Base-by-base conservation (phyloP, 1,140 invertebrate genomes). In the Coenobita brevimanus region DNA sequence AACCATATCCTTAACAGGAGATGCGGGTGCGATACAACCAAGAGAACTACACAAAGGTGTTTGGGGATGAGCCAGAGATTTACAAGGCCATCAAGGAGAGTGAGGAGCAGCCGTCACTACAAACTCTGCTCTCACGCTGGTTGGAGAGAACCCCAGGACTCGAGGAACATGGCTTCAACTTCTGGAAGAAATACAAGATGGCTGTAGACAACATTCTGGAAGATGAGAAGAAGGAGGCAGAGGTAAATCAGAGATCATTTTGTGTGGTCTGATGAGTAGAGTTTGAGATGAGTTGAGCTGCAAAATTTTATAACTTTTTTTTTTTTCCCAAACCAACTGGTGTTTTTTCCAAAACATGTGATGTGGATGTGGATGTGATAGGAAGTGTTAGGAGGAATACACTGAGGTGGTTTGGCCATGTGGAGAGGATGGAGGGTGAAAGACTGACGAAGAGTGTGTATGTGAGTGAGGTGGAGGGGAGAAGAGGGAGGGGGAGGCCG, bases 11-110 rank as follows among this genome's bases (percentile, higher is more conserved):
- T 30, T 36, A 84, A 27, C 89, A 95, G 92, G 96, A 98, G 50
- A 94, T 97, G 86, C 94, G 98, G 24, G 96, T 98, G 0, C 97
- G 97, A 91, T 99, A 98, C 93, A 99, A 99, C 92, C 97, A 98
- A 92, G 96, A 95, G 91, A 93, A 95, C 91, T 99, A 99, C 93
- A 94, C 95, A 21, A 94, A 95, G 60, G 97, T 98, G 0, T 99
- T 99, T 92, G 96, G 96, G 10, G 94, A 95, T 50, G 95, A 97
- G 89, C 93, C 95, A 4, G 93, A 95, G 71, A 96, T 96, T 0
- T 94, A 97, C 89, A 94, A 95, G 46, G 93, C 94, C 43, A 94
- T 99, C 17, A 93, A 94, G 83, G 94, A 94, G 88, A 98, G 97
- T 0, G 96, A 98, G 92, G 93, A 94, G 3, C 96, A 98, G 90